Base-by-base conservation (phyloP, 1,140 invertebrate genomes). In the Ooceraea biroi region DNA sequence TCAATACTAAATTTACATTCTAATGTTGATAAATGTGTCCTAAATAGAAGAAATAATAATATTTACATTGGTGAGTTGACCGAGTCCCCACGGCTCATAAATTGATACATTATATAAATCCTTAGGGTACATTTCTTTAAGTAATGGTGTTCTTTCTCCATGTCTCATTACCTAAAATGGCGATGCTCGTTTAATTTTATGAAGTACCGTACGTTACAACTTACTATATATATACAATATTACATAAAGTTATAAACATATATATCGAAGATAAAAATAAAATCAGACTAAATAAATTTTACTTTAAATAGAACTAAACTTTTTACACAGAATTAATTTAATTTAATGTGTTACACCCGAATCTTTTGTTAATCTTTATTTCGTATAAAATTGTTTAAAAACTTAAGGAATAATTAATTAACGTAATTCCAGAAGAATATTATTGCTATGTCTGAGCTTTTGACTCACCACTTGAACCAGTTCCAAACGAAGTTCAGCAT, bases 51-150 rank as follows among this genome's bases (percentile, higher is more conserved):
- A n/a, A n/a, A n/a, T n/a, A n/a, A n/a, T n/a, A n/a, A n/a, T n/a
- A 89, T 93, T 93, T 92, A 95, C 95, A 82, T 95, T 95, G 55
- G 95, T 96, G 86, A 95, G 90, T 50, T 95, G 94, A 19, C 93
- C 94, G 50, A 94, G 91, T 46, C 94, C 94, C 88, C 94, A 94
- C 30, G 95, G 95, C 22, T 86, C 78, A 27, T 89, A 91, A 30
- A 7, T 11, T 4, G 85, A 72, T 8, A 25, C 1, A 61, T 93
- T 88, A 73, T 94, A 93, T 5, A 80, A 63, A 30, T 95, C 94
- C 72, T 94, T 94, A 3, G 95, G 95, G 65, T 95, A 93, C 88
- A 94, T 92, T 90, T 95, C 95, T 30, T 88, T 90, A 72, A 92
- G 85, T 76, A 93, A 93, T 0, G 95, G 95, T 5, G 95, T 95